A percentile compares a stretch with the other conserved stretches of the same genome.
Conservation (phyloP, 2,113 vertebrate genomes). For the Platysternon megacephalum region DNA sequence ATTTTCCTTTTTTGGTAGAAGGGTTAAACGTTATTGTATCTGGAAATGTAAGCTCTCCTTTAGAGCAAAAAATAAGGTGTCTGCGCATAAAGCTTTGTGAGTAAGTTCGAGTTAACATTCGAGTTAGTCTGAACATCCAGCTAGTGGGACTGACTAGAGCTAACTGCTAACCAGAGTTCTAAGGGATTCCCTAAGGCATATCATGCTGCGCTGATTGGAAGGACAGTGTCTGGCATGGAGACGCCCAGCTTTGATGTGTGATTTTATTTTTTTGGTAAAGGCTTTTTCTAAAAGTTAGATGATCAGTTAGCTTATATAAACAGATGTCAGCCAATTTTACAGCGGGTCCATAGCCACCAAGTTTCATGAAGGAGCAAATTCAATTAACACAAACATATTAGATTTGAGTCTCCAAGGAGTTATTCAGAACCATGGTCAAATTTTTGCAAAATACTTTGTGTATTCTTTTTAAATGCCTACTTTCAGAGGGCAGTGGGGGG, state of each 20-base stretch:
- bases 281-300: not conserved
- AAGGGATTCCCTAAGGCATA: not conserved
- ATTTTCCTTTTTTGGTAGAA: slow-evolving; percentile 38
- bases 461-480: slow-evolving; percentile 41
- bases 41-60: slow-evolving; percentile 68
- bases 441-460: not conserved
- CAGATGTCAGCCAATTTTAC: not conserved
- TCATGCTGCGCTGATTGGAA: not conserved
- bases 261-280: not conserved
- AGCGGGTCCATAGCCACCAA: not conserved
- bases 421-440: slow-evolving; percentile 27
- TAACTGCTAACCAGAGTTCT: slow-evolving; percentile 31
- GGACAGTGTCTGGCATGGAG: not conserved
- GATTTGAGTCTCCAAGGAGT: slow-evolving; percentile 38
- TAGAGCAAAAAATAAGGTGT: slow-evolving; percentile 25
- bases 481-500: slow-evolving; percentile 26
- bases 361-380: not conserved
- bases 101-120: slow-evolving; percentile 23
- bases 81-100: slow-evolving; percentile 39
- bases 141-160: slow-evolving; percentile 35
- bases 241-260: not conserved
- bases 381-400: slow-evolving; percentile 31
- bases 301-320: not conserved
- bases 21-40: slow-evolving; percentile 47
- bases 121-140: slow-evolving; percentile 5